Conservation (phyloP, 2,113 vertebrate species). For the Emberiza fucata region DNA sequence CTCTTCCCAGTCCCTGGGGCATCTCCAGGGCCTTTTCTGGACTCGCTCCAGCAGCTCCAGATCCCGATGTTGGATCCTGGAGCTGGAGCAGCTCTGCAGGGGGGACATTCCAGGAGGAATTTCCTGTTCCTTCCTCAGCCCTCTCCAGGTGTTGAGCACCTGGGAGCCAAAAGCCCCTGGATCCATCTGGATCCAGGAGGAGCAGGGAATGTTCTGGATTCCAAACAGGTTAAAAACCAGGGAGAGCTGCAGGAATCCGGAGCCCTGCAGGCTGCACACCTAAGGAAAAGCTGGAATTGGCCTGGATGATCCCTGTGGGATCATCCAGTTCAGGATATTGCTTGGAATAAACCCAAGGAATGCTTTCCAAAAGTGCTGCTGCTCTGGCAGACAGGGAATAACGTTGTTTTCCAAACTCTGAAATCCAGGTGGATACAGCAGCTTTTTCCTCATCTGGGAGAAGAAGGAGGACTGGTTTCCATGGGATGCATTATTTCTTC, state of each 20-base stretch:
- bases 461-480: background rate
- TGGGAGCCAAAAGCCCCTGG: background rate
- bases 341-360: background rate
- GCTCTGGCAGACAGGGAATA: background rate
- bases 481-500: background rate
- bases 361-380: background rate
- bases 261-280: accelerated
- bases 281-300: background rate
- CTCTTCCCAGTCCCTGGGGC: background rate
- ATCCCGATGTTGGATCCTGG: accelerated
- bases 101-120: background rate
- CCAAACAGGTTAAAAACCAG: background rate
- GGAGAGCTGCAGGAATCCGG: background rate
- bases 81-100: background rate
- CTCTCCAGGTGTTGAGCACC: accelerated
- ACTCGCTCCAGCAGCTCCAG: background rate
- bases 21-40: background rate
- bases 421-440: background rate
- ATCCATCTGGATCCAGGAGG: background rate
- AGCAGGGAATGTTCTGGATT: background rate
- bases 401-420: background rate
- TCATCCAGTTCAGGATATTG: background rate
- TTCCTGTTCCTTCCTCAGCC: background rate
- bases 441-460: background rate
- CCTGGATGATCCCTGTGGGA: background rate